These are phyloP conservation scores for Neuroscelio doddi DNA, from an alignment of 2,888 invertebrate species.

Conservation along the genomic window DNA sequence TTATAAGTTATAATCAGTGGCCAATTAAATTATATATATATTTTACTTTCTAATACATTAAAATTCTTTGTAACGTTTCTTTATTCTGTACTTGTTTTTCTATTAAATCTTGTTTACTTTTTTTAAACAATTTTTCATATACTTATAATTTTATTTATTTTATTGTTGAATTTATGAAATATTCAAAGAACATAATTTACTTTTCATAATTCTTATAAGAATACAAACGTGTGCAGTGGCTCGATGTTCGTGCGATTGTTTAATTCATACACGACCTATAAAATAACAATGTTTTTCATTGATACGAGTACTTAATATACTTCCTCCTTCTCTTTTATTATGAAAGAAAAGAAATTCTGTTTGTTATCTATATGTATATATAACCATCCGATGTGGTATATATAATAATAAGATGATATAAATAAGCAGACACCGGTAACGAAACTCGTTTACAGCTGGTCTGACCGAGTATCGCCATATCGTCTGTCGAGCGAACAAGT, in stretches of 20 bases:
- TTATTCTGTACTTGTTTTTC: no score
- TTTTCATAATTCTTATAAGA: no score
- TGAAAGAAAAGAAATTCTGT: slow-evolving; percentile 8
- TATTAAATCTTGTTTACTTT: no score
- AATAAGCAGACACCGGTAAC: slow-evolving; percentile 46
- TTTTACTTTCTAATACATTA: no score
- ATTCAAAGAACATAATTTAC: no score
- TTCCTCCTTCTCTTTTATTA: slow-evolving; percentile 2
- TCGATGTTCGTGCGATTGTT: slow-evolving; percentile 1
- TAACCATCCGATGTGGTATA: slow-evolving; percentile 39
- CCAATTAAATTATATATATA: no score
- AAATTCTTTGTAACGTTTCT: no score
- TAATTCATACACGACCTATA: neutral
- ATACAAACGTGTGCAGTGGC: neutral
- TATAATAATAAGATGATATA: slow-evolving; percentile 40
- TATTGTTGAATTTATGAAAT: no score
- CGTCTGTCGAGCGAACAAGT: slow-evolving; percentile 53
- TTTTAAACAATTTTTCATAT: no score
- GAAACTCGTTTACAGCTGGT: slow-evolving; percentile 68
- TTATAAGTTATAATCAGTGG: no score
- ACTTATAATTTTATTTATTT: no score
- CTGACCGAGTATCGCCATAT: slow-evolving; percentile 59
- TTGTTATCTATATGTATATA: slow-evolving; percentile 38
- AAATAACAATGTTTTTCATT: slow-evolving; percentile 16
- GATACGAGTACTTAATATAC: slow-evolving; percentile 24